Evolutionary conservation across 2,797 vertebrate species (phyloP).

Genomic region (Philypnodon macrostomus): DNA sequence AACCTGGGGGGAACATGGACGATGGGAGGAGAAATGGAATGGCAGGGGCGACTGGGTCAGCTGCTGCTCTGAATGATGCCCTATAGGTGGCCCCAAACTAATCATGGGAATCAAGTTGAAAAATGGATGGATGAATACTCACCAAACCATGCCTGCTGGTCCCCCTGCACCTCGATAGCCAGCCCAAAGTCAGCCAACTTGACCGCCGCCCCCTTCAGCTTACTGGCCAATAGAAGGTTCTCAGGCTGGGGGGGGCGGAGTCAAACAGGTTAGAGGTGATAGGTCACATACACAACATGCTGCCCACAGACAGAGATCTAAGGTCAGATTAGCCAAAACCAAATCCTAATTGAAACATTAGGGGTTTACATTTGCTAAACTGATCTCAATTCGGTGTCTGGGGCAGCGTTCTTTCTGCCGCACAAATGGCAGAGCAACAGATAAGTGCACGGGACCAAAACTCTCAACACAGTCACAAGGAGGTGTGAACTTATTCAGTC

Average conservation of each 20-base stretch:
- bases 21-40: conserved; percentile 36
- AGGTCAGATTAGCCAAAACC: conserved; percentile 70
- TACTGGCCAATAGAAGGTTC: conserved; percentile 96
- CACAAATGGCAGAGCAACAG: conserved; percentile 62
- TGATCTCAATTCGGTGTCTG: conserved; percentile 72
- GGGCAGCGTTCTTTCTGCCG: conserved; percentile 65
- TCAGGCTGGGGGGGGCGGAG: conserved; percentile 87
- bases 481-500: conserved; percentile 46
- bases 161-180: conserved; percentile 97
- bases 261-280: conserved; percentile 77
- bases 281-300: conserved; percentile 65
- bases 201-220: conserved; percentile 96
- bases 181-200: conserved; percentile 98
- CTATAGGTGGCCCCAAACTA: conserved; percentile 17
- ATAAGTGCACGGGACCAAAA: conserved; percentile 61
- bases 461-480: conserved; percentile 47
- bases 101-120: conserved; percentile 41
- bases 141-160: conserved; percentile 99
- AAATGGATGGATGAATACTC: conserved; percentile 73
- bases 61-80: conserved; percentile 14
- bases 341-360: conserved; percentile 62
- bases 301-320: conserved; percentile 72
- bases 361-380: conserved; percentile 63
- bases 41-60: conserved; percentile 19
- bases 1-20: conserved; percentile 77